These are phyloP conservation scores for Apis florea DNA, from an alignment of 1,140 invertebrate species.

Conservation along the genomic window DNA sequence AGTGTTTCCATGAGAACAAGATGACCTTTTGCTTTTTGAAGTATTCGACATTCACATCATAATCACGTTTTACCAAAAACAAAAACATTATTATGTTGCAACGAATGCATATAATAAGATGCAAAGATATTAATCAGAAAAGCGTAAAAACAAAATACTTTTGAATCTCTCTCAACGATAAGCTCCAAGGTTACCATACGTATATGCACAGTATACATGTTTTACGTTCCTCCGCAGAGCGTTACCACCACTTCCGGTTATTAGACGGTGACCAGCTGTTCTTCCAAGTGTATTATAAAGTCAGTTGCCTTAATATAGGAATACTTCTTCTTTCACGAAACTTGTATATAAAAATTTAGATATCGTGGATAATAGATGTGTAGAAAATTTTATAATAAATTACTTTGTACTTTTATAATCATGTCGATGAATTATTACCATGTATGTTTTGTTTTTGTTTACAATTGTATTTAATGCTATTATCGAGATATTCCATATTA, in stretches of 20 bases:
- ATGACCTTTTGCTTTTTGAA: background rate
- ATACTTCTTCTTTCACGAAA: no score
- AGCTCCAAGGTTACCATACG: background rate
- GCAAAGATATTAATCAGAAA: background rate
- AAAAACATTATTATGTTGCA: background rate
- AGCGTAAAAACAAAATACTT: background rate
- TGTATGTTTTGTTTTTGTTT: no score
- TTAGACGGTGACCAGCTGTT: constrained; percentile 28
- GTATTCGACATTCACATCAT: background rate
- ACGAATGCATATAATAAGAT: background rate
- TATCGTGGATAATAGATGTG: no score
- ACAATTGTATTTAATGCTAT: no score
- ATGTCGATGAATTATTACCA: no score
- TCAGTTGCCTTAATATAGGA: no score
- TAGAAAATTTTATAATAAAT: no score
- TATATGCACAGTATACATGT: no score
- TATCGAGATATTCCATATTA: no score
- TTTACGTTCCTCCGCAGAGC: background rate
- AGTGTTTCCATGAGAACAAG: background rate
- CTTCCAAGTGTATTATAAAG: background rate
- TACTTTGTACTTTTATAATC: no score
- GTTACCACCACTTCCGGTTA: constrained; percentile 1
- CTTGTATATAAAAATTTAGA: no score
- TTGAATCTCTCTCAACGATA: background rate
- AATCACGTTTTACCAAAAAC: background rate